These are phyloP conservation scores for Emydura subglobosa DNA, from an alignment of 2,113 vertebrate genomes.

Conservation along the genomic window DNA sequence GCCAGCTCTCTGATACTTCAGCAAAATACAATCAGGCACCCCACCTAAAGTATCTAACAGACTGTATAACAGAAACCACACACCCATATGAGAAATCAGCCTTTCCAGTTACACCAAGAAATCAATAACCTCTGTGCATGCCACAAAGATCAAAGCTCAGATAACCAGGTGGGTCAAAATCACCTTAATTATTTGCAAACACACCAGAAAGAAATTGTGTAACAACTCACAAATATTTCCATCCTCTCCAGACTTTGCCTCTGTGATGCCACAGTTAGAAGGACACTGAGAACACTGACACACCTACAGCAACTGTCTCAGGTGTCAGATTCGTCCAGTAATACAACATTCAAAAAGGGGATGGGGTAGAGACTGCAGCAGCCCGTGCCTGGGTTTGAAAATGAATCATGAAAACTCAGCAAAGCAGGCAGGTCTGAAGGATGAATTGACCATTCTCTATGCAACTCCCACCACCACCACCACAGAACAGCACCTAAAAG, in stretches of 20 bases:
- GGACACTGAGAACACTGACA: background rate
- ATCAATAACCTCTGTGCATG: background rate
- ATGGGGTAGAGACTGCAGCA: background rate
- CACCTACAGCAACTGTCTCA: background rate
- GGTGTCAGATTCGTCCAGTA: background rate
- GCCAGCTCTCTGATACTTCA: background rate
- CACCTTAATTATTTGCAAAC: background rate
- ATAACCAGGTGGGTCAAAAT: background rate
- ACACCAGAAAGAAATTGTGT: background rate
- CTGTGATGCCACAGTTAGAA: background rate
- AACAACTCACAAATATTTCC: background rate
- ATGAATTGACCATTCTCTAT: background rate
- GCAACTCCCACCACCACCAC: background rate
- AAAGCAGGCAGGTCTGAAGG: background rate
- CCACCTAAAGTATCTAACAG: background rate
- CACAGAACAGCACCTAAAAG: background rate
- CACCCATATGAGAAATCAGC: background rate
- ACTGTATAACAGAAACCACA: background rate
- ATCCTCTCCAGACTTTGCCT: background rate
- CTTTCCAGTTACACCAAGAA: background rate
- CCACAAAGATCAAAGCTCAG: background rate
- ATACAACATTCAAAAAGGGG: background rate
- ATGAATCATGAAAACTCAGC: background rate
- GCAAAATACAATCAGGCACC: background rate
- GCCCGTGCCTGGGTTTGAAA: background rate